A percentile compares a stretch with the other conserved stretches of the same genome.
Conservation (phyloP, 1,140 invertebrate genomes). For the Nephila pilipes region DNA sequence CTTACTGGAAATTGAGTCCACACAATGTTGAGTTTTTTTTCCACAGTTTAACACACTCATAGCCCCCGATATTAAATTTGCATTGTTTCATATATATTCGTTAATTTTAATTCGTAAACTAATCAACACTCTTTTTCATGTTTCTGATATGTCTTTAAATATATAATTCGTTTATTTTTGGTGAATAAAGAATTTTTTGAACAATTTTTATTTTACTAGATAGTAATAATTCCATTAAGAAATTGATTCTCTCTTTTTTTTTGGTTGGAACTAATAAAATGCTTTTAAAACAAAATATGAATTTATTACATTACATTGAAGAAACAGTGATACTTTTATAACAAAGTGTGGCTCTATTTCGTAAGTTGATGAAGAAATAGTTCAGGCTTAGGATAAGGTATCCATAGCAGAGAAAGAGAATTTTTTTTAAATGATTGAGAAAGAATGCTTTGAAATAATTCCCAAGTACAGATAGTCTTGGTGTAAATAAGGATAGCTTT, state of each 20-base stretch:
- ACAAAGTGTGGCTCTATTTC: constrained; percentile 35
- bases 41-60: neutral
- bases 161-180: neutral
- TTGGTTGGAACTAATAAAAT: too few relatives aligned
- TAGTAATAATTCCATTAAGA: too few relatives aligned
- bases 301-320: neutral
- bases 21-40: neutral
- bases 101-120: neutral
- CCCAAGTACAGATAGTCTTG: too few relatives aligned
- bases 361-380: neutral
- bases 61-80: neutral
- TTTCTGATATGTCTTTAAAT: neutral
- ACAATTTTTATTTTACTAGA: neutral
- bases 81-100: neutral
- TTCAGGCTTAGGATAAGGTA: neutral
- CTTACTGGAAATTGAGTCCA: neutral
- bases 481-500: too few relatives aligned
- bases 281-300: too few relatives aligned
- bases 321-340: neutral
- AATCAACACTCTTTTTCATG: neutral
- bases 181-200: neutral
- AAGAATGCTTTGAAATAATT: too few relatives aligned
- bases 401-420: neutral
- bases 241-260: too few relatives aligned
- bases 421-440: too few relatives aligned